Evolutionary conservation across 2,797 vertebrate genomes (phyloP).

Genomic region (Myotis planiceps): DNA sequence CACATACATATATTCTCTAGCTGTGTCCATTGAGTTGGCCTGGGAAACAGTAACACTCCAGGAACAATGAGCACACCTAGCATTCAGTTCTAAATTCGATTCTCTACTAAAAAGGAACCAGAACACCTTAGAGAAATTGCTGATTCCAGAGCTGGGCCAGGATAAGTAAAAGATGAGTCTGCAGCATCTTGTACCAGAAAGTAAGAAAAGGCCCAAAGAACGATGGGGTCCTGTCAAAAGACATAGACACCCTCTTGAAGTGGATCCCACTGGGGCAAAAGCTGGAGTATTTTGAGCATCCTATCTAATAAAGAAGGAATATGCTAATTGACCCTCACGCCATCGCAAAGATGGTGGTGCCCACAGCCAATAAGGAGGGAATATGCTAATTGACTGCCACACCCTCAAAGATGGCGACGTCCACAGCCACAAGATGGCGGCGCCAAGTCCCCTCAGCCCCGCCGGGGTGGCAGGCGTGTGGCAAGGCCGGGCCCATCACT

Average conservation of each 20-base stretch:
- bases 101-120: not conserved
- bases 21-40: not conserved
- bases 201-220: not conserved
- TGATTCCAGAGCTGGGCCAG: not conserved
- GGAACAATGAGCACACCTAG: not conserved
- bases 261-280: not conserved
- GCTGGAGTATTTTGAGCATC: not conserved
- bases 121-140: not conserved
- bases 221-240: not conserved
- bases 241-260: not conserved
- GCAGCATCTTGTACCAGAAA: not conserved
- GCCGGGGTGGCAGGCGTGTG: too few relatives aligned
- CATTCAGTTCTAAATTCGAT: not conserved
- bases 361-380: too few relatives aligned
- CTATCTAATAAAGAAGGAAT: too few relatives aligned
- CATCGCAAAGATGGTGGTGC: too few relatives aligned
- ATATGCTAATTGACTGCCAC: too few relatives aligned
- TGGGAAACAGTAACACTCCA: not conserved
- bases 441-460: too few relatives aligned
- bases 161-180: not conserved
- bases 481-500: too few relatives aligned
- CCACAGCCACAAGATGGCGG: too few relatives aligned
- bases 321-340: too few relatives aligned
- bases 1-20: not conserved
- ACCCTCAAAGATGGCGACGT: too few relatives aligned